Conservation (phyloP, 2,797 vertebrate species). For the Macropus fuliginosus region DNA sequence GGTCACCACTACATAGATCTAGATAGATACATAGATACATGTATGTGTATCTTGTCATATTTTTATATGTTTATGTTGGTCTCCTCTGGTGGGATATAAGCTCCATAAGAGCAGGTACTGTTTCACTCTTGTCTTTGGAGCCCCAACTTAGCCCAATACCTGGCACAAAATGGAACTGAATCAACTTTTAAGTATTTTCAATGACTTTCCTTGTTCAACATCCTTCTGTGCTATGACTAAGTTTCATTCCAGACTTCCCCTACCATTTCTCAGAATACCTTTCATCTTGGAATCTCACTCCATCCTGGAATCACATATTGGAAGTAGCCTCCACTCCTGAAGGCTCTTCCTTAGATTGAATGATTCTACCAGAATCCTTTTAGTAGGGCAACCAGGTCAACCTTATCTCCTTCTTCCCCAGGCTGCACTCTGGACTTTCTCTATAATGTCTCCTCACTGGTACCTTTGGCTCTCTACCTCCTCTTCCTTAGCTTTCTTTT, state of each 20-base stretch:
- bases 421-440: no score
- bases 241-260: neutral
- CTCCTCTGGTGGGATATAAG: neutral
- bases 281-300: no score
- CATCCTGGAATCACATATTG: no score
- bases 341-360: no score
- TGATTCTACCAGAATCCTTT: no score
- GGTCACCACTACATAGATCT: neutral
- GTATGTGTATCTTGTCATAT: neutral
- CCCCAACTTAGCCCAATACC: neutral
- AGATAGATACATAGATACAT: neutral
- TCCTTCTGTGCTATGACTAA: neutral
- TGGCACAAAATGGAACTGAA: neutral
- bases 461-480: no score
- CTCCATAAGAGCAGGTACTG: neutral
- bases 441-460: no score
- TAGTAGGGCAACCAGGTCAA: no score
- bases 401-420: no score
- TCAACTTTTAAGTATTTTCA: neutral
- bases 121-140: neutral
- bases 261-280: neutral
- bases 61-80: neutral
- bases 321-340: no score
- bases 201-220: neutral
- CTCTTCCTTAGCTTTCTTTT: no score